These are phyloP conservation scores for Tinamus guttatus DNA, from an alignment of 2,113 vertebrate species.

Conservation along the genomic window DNA sequence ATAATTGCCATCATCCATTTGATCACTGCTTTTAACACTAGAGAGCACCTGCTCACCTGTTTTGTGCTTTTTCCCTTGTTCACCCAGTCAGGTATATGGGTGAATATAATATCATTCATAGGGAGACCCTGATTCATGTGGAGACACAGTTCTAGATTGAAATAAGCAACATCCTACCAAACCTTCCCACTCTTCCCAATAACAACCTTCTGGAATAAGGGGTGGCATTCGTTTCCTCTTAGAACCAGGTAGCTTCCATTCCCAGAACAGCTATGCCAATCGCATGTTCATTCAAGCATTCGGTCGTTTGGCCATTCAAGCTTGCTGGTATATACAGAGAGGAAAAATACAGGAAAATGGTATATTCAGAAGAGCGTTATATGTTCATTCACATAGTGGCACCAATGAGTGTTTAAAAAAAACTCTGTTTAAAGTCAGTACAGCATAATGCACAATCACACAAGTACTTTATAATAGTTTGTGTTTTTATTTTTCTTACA, in stretches of 20 bases:
- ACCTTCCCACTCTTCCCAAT: background rate
- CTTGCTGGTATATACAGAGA: background rate
- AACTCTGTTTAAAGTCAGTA: background rate
- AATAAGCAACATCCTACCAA: background rate
- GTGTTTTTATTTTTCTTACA: background rate
- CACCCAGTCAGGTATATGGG: background rate
- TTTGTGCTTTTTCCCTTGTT: constrained; percentile 48
- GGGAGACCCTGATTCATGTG: background rate
- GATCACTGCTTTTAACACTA: constrained; percentile 44
- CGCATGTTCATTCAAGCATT: background rate
- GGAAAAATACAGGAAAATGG: background rate
- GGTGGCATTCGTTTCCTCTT: background rate
- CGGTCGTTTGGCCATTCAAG: background rate
- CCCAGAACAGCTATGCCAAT: background rate
- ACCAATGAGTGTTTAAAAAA: background rate
- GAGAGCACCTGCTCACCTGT: constrained; percentile 68
- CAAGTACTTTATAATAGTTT: background rate
- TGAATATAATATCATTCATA: background rate
- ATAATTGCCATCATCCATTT: constrained; percentile 12
- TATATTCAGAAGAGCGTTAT: background rate
- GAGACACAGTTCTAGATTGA: background rate
- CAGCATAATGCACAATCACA: background rate
- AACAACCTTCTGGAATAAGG: background rate
- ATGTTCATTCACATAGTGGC: background rate
- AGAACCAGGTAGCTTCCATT: background rate